These are phyloP conservation scores for Eonycteris spelaea DNA, from an alignment of 2,113 vertebrate species.

Conservation along the genomic window DNA sequence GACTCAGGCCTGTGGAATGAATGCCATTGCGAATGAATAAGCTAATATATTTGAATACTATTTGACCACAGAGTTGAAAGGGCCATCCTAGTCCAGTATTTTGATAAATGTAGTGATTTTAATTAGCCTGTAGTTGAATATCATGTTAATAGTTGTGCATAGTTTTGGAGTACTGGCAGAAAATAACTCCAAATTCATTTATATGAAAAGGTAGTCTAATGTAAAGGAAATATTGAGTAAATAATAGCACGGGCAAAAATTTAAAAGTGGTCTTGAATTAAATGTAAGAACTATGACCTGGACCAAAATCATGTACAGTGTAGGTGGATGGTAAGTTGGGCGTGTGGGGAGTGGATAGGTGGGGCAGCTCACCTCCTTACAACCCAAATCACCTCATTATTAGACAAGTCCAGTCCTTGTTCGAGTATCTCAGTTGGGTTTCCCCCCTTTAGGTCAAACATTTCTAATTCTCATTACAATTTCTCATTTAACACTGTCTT, in stretches of 20 bases:
- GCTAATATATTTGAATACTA: background rate
- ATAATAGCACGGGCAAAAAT: background rate
- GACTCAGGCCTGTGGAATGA: background rate
- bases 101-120: slow-evolving; percentile 3
- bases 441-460: background rate
- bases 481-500: background rate
- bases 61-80: background rate
- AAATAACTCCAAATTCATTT: background rate
- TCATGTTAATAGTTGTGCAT: background rate
- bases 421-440: background rate
- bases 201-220: background rate
- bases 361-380: background rate
- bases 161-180: background rate
- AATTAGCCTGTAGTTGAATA: background rate
- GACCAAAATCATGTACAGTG: background rate
- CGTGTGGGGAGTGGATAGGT: background rate
- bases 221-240: background rate
- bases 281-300: background rate
- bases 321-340: no score
- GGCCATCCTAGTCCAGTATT: background rate
- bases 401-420: background rate
- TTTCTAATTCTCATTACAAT: background rate
- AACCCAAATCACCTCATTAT: background rate
- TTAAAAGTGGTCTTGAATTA: background rate
- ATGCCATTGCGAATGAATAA: background rate